Percentiles rank a stretch among this genome's conserved stretches.
Conservation (phyloP, 2,113 vertebrate species). For the Toxostoma redivivum region DNA sequence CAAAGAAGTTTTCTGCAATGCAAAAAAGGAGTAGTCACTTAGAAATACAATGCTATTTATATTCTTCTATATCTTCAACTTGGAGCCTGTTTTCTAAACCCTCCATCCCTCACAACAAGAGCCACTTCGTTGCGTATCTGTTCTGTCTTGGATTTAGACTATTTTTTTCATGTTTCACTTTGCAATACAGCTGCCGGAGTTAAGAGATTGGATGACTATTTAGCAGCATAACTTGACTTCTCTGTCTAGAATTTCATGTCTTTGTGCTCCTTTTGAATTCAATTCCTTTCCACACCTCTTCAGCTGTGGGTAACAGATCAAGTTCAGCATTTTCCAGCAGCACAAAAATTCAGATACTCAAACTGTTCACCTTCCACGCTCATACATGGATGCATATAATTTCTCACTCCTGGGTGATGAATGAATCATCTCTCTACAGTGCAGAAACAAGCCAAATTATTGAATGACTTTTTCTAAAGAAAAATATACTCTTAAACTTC, state of each 20-base stretch:
- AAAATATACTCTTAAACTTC: not conserved
- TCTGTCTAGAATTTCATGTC: not conserved
- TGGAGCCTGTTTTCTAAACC: not conserved
- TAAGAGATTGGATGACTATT: not conserved
- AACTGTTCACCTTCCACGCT: not conserved
- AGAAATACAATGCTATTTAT: not conserved
- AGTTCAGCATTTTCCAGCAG: not conserved
- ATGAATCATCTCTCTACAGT: not conserved
- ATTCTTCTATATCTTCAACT: not conserved
- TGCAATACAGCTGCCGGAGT: not conserved
- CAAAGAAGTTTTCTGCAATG: conserved; percentile 12
- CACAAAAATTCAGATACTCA: not conserved
- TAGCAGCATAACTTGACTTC: not conserved
- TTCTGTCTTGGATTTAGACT: not conserved
- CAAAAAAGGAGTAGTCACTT: not conserved
- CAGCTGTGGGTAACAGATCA: not conserved
- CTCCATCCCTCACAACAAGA: not conserved
- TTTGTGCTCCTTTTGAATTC: not conserved
- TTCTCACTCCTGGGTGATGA: not conserved
- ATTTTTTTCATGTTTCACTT: not conserved
- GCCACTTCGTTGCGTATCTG: not conserved
- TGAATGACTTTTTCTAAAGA: not conserved
- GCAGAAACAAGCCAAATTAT: not conserved
- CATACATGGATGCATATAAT: rapidly evolving
- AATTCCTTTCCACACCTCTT: not conserved